A percentile compares a stretch with the other conserved stretches of the same genome.
phyloP scores from a whole-genome alignment of 1,140 invertebrate species.

The Dendroctonus valens region DNA sequence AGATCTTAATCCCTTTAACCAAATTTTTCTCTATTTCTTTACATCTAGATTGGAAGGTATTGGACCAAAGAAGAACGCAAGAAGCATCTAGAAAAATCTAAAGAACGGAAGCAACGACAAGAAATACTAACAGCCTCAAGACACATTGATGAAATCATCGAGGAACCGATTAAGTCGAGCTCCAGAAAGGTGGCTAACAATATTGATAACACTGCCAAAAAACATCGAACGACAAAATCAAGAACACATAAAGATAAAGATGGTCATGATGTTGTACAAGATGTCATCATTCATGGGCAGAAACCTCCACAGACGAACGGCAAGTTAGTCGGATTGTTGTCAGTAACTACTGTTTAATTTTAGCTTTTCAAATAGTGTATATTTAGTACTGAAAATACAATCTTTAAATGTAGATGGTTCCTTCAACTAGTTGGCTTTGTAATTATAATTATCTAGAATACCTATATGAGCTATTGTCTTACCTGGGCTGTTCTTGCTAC shows the following conservation, averaged over 20 bases:
- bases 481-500: too few relatives aligned
- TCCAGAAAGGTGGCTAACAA: conserved; percentile 47
- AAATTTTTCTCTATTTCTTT: neutral
- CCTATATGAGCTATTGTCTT: too few relatives aligned
- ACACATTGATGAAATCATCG: conserved; percentile 39
- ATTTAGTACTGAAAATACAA: neutral
- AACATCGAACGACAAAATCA: conserved; percentile 50
- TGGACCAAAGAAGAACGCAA: conserved; percentile 81
- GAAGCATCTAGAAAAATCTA: conserved; percentile 67
- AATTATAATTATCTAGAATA: too few relatives aligned
- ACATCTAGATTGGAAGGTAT: conserved; percentile 66
- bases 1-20: neutral
- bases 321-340: conserved; percentile 56
- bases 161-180: conserved; percentile 33
- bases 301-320: conserved; percentile 50
- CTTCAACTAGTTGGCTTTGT: neutral
- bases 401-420: conserved; percentile 9
- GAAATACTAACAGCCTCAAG: conserved; percentile 46
- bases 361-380: conserved; percentile 3
- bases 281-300: conserved; percentile 54
- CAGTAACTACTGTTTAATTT: conserved; percentile 56
- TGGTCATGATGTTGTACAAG: conserved; percentile 53
- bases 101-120: conserved; percentile 63
- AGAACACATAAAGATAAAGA: conserved; percentile 48
- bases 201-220: conserved; percentile 52